Base-by-base conservation (phyloP, 2,888 invertebrate genomes). In the Hydrotaea diabolus region DNA sequence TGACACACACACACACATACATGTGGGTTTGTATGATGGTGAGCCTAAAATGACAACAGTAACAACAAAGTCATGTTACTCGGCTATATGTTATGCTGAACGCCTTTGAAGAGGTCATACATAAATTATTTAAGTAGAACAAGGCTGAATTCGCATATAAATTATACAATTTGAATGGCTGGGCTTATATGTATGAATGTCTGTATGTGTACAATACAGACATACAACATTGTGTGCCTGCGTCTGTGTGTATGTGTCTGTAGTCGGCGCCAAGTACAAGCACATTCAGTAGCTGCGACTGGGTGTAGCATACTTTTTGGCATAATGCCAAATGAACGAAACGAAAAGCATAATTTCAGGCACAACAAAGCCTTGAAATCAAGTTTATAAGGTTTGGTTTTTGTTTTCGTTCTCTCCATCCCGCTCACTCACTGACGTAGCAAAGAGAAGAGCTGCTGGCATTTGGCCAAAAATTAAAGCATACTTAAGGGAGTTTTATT, bases 71-170 rank as follows among this genome's bases (percentile, higher is more conserved):
- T 59, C 71, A 73, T 83, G 26, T 57, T 69, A 62, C 66, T 53
- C 53, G 57, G 39, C n/a, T 57, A 55, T 72, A 71, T 77, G 57
- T 82, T 80, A 85, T 79, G 79, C 55, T 69, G 76, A 73, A 82
- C 81, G 85, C 79, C 81, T 80, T 77, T 77, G 55, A 80, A 80
- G 77, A 77, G 85, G 80, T 85, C 83, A 80, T 59, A 78, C 72
- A 86, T 85, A 85, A 86, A 86, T 86, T 86, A 85, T 85, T 87
- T 82, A 87, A 87, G 75, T 87, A 74, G 86, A 59, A 86, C 88
- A 88, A 87, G 88, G 87, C 85, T 83, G 71, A 69, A 73, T 49
- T 71, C 66, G 15, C 71, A 66, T 74, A 39, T 64, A 75, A 80
- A 69, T 71, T 59, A 62, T 66, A 55, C 43, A 66, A 49, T 75